phyloP scores from a whole-genome alignment of 2,797 vertebrate genomes.

The Choloepus didactylus region DNA sequence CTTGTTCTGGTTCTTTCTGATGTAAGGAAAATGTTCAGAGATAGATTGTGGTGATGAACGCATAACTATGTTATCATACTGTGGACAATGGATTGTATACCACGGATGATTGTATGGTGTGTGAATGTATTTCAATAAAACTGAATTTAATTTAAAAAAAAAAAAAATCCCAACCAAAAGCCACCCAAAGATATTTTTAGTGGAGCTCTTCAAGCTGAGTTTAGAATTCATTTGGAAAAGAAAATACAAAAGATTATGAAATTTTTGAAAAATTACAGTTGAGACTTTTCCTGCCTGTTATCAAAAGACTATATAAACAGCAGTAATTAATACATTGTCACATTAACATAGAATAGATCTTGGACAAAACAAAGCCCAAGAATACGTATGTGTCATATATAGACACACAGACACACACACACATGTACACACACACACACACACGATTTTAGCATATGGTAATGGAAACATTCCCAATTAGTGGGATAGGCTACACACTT shows the following conservation, averaged over 20 bases:
- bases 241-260: constrained; percentile 34
- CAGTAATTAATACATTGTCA: neutral
- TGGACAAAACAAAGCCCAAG: constrained; percentile 31
- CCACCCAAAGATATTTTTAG: neutral
- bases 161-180: neutral
- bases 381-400: neutral
- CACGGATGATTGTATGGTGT: no score
- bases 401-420: neutral
- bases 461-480: neutral
- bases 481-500: neutral
- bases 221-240: neutral
- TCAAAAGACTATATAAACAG: neutral
- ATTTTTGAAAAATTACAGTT: neutral
- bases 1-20: no score
- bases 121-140: no score
- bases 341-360: neutral
- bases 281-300: neutral
- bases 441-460: neutral
- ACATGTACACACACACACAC: neutral
- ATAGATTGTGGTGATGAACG: no score
- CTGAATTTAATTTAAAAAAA: no score
- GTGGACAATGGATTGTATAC: no score
- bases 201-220: neutral
- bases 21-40: no score
- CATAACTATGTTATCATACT: no score